Evolutionary conservation across 2,888 invertebrate genomes (phyloP), one percentile per base, ranked within the genome.

Genomic region (Timema cristinae): DNA sequence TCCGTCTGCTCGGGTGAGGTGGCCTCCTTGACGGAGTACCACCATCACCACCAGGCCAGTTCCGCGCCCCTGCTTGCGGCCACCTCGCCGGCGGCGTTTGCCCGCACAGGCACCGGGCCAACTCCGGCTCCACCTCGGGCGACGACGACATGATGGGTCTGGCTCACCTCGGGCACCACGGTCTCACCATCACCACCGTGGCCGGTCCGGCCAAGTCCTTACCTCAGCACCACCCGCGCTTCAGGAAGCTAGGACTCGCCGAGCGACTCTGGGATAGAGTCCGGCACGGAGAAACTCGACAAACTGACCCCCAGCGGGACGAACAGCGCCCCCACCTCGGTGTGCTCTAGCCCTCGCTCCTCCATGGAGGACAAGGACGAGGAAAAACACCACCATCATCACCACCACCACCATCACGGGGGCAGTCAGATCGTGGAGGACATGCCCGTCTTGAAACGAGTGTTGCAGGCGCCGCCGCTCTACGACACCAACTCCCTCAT

Each of bases 391-490:
- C 52, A 51, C 48, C 63, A 63, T 13, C 32, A 63, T 9, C 69
- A 69, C 63, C 79, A 77, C 66, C 54, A 49, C 49, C 56, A 56
- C 5, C 50, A n/a, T 50, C 54, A 51, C 13, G 68, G 68, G 13
- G 51, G 47, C 59, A 72, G 77, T 54, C 69, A 71, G 61, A 74
- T 89, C 71, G 89, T 90, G 48, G 93, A 93, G 81, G 95, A 95
- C 79, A 96, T 96, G 95, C 95, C 96, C 6, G 95, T 96, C 77
- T 84, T 97, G 78, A 96, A 96, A 82, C 89, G 95, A 70, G 96
- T 95, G 5, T 86, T 97, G 32, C 94, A 96, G 81, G 95, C 96
- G 1, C 96, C 96, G 1, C 96, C 95, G 0, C 84, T 95, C 8
- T 94, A 95, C 82, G 94, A 95, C 80, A 94, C 95, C 71, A 92